These are phyloP conservation scores for Odontamblyopus rebecca DNA, from an alignment of 2,797 vertebrate species.

Conservation along the genomic window DNA sequence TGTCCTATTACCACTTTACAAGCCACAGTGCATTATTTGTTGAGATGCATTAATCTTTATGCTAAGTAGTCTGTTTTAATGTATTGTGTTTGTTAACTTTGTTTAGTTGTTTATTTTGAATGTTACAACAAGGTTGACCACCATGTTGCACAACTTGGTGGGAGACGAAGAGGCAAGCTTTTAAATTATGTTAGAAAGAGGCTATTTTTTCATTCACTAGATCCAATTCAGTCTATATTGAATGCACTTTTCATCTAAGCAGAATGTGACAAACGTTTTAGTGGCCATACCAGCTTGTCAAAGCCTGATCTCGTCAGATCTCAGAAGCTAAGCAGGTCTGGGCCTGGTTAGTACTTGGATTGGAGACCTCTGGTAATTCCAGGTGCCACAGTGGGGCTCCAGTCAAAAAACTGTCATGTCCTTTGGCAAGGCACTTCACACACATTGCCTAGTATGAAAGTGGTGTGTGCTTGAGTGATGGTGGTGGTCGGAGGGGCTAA, in stretches of 20 bases:
- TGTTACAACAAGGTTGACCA: neutral
- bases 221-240: neutral
- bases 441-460: too few relatives aligned
- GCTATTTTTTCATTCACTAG: neutral
- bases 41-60: slow-evolving; percentile 31
- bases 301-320: too few relatives aligned
- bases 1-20: slow-evolving; percentile 31
- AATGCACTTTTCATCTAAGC: neutral
- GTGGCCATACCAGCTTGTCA: too few relatives aligned
- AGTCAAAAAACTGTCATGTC: too few relatives aligned
- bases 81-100: neutral
- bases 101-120: too few relatives aligned
- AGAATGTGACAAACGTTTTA: neutral
- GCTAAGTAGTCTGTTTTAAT: neutral
- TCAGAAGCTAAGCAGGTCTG: too few relatives aligned
- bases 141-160: neutral
- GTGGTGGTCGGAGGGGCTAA: too few relatives aligned
- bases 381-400: too few relatives aligned
- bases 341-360: too few relatives aligned
- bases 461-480: too few relatives aligned
- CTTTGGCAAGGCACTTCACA: too few relatives aligned
- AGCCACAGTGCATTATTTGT: slow-evolving; percentile 31
- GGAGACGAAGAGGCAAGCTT: neutral
- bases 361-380: too few relatives aligned
- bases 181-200: neutral